Evolutionary conservation across 2,113 vertebrate genomes (phyloP).

Genomic region (Electrona antarctica): DNA sequence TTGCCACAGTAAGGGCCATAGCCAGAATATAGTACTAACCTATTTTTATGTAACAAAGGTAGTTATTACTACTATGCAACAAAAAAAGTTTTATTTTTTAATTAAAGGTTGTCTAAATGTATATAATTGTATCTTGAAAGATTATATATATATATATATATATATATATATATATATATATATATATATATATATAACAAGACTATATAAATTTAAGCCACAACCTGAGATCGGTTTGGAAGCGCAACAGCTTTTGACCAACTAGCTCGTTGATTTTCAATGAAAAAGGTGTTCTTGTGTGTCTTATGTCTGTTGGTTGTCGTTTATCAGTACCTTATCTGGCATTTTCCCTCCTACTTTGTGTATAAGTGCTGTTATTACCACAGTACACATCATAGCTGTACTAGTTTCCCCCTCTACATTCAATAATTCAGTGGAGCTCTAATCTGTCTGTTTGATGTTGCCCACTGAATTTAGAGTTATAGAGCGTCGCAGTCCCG

Average conservation of each 20-base stretch:
- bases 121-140: slow-evolving; percentile 21
- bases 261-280: slow-evolving; percentile 5
- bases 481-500: too few relatives aligned
- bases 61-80: slow-evolving; percentile 38
- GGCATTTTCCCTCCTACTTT: neutral
- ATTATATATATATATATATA: slow-evolving; percentile 26
- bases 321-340: neutral
- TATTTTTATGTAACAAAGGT: slow-evolving; percentile 62
- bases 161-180: too few relatives aligned
- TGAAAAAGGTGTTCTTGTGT: slow-evolving; percentile 8
- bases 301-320: slow-evolving; percentile 10
- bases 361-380: neutral
- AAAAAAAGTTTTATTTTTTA: slow-evolving; percentile 65
- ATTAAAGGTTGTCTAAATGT: slow-evolving; percentile 46
- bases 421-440: neutral
- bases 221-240: slow-evolving; percentile 26
- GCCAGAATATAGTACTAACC: slow-evolving; percentile 27
- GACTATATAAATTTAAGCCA: slow-evolving; percentile 44
- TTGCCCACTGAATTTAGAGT: neutral
- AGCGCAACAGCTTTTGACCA: slow-evolving; percentile 11
- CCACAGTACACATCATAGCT: too few relatives aligned
- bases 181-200: neutral
- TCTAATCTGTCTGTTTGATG: neutral
- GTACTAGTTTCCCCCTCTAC: neutral
- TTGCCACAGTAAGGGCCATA: slow-evolving; percentile 44